Evolutionary conservation across 2,888 invertebrate genomes (phyloP), one percentile per base, ranked within the genome.

Genomic region (Caenorhabditis uteleia): DNA sequence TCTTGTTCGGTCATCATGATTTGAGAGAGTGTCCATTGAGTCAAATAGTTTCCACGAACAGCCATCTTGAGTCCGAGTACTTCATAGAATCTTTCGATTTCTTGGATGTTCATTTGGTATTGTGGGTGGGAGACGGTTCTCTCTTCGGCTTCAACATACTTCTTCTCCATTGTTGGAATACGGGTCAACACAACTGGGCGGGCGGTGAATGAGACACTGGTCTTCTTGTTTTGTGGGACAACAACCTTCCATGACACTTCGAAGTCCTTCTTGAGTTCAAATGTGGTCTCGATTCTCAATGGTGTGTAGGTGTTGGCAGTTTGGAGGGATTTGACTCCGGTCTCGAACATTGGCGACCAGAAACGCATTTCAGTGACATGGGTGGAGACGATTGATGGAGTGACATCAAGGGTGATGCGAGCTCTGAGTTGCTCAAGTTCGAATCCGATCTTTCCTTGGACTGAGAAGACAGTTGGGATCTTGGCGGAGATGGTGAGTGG

Each of bases 261-360:
- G 16, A 53, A n/a, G n/a, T 58, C 44, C 42, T 62, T 56, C 46
- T 50, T 54, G 36, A 43, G 21, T 26, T 50, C 47, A 39, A 61
- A 16, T 23, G 57, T 48, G 21, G 53, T 14, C 29, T 66, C 54
- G 26, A 61, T 23, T 44, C 74, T 72, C 10, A 82, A 29, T 20
- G 82, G 82, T 14, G 74, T 44, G 46, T 68, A 58, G 10, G 59
- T 34, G 26, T 70, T 68, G 50, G 57, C 54, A 27, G 70, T 55
- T 49, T 65, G 69, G 14, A 74, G 48, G 8, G 74, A 59, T 54
- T 76, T 71, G 49, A 76, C 57, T 49, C 82, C 82, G 43, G 54
- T 53, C 53, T 65, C 68, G 23, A 73, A 60, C 18, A 73, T 23
- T 34, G 78, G 77, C 26, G 44, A 61, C 72, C 73, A 72, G 44